Evolutionary conservation across 2,888 invertebrate genomes (phyloP), one percentile per base, ranked within the genome.

Genomic region (Melanophora roralis): DNA sequence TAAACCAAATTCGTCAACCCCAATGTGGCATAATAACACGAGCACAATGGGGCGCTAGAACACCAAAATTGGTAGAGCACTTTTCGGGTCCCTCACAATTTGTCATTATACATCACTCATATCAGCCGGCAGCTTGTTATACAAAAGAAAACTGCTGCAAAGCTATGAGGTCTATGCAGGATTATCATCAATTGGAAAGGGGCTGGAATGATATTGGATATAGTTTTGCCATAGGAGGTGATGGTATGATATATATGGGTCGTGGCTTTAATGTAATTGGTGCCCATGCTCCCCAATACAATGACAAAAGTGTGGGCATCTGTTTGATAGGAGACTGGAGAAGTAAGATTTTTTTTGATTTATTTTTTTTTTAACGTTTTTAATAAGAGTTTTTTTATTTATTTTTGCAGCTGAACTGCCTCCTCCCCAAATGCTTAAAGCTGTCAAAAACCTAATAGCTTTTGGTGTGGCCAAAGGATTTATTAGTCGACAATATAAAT

Each of bases 61-160:
- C 91, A 0, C 88, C 93, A 0, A 91, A 89, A 21, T 83, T 87
- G 14, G 85, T 89, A 6, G 87, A 89, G 59, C 88, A 90, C 0
- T 91, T 94, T 84, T 71, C 84, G 34, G 91, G 91, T 8, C 94
- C 94, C 1, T 93, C 93, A 1, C 92, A 93, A 0, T 93, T 91
- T 86, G 94, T 94, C 49, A 92, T 95, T 79, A 93, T 95, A 82
- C 95, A 95, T 86, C 95, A 95, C 89, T 93, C 94, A 0, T 93
- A 93, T 87, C 89, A 91, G 51, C 94, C 94, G 0, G 90, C 87
- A 0, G 93, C 93, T 8, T 95, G 94, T 87, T 89, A 89, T 82
- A 91, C 90, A 0, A 88, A 89, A 0, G 86, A 88, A 1, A 89
- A 91, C 4, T 95, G 94, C 84, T 89, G 88, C 57, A 83, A 82